Evolutionary conservation across 2,113 vertebrate species (phyloP).

Genomic region (Sylvicapra grimmia): DNA sequence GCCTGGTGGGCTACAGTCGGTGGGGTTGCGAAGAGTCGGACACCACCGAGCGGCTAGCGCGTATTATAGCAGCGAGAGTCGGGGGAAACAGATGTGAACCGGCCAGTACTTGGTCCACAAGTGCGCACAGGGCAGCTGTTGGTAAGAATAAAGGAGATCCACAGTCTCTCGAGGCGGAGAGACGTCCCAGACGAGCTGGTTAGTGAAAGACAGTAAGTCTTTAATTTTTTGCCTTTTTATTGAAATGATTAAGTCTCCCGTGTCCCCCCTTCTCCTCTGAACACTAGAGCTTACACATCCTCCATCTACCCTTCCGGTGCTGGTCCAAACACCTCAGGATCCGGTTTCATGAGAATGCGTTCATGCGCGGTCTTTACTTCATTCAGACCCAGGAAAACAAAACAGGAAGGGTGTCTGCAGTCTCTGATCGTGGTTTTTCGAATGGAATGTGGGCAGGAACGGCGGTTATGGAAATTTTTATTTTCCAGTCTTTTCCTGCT

Average conservation of each 20-base stretch:
- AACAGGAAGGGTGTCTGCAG: too few species aligned
- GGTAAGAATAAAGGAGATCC: rapidly evolving
- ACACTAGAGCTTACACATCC: too few species aligned
- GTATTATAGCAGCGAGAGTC: not conserved
- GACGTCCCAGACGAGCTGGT: rapidly evolving
- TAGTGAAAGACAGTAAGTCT: not conserved
- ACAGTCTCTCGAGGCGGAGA: rapidly evolving
- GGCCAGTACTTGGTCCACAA: too few species aligned
- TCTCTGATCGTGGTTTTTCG: rapidly evolving
- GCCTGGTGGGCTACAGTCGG: not conserved
- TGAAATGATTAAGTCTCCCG: too few species aligned
- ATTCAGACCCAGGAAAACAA: not conserved
- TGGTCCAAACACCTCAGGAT: too few species aligned
- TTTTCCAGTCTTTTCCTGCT: not conserved
- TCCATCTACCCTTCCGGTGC: too few species aligned
- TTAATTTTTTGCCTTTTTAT: too few species aligned
- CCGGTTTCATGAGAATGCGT: rapidly evolving
- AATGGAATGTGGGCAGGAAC: not conserved
- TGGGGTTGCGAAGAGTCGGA: not conserved
- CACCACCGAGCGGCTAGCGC: not conserved
- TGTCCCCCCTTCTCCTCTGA: too few species aligned
- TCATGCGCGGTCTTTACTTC: rapidly evolving
- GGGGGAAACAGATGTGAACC: not conserved
- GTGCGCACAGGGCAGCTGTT: rapidly evolving
- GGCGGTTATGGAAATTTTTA: rapidly evolving